Percentiles rank a stretch among this genome's conserved stretches.
phyloP scores from a whole-genome alignment of 1,140 invertebrate genomes.

The Calephelis virginiensis region DNA sequence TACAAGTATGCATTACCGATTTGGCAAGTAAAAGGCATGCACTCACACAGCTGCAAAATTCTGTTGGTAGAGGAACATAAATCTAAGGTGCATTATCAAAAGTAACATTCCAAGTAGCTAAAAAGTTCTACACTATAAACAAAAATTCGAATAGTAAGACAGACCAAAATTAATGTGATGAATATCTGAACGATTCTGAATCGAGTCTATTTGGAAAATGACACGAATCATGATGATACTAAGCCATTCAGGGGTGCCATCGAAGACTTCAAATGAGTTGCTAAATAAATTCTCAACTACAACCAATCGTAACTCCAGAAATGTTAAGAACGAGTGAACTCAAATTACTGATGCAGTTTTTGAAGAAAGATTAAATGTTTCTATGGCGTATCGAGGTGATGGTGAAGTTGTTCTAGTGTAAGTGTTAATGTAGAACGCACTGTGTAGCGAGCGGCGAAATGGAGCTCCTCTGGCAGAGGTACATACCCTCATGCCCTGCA shows the following conservation, averaged over 20 bases:
- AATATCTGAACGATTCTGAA: conserved; percentile 41
- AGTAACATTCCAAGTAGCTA: conserved; percentile 58
- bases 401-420: conserved; percentile 45
- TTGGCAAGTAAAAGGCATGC: conserved; percentile 27
- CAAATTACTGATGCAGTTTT: conserved; percentile 46
- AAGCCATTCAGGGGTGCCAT: conserved; percentile 76
- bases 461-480: conserved; percentile 54
- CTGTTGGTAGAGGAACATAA: conserved; percentile 37
- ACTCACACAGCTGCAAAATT: conserved; percentile 4
- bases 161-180: conserved; percentile 57
- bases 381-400: conserved; percentile 30
- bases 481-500: conserved; percentile 99
- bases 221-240: conserved; percentile 67
- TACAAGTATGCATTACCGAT: conserved; percentile 38
- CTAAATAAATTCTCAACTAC: conserved; percentile 55
- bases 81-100: conserved; percentile 69
- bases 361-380: conserved; percentile 30
- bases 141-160: conserved; percentile 57
- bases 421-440: conserved; percentile 30
- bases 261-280: conserved; percentile 62
- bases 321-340: conserved; percentile 34
- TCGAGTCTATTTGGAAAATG: conserved; percentile 42
- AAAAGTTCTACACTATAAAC: conserved; percentile 59
- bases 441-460: conserved; percentile 44
- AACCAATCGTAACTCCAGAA: conserved; percentile 48